Conservation (phyloP, 2,888 invertebrate species). For the Orthonevra nobilis region DNA sequence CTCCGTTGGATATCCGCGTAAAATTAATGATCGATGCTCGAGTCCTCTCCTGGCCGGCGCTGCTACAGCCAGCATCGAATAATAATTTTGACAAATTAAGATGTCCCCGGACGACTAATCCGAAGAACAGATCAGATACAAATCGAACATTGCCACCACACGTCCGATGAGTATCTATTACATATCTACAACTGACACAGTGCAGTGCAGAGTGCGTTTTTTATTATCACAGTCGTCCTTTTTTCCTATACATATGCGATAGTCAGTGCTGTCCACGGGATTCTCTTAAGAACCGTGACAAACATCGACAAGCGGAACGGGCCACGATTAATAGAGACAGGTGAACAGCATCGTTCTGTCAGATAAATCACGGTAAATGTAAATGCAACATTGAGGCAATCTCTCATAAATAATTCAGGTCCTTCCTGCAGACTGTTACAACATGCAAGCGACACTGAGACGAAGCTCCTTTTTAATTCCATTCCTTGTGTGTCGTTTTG, state of each 20-base stretch:
- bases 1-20: slow-evolving; percentile 40
- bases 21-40: slow-evolving; percentile 65
- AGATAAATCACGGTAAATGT: slow-evolving; percentile 67
- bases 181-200: slow-evolving; percentile 37
- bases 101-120: slow-evolving; percentile 46
- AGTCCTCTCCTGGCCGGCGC: too few species aligned
- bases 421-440: slow-evolving; percentile 48
- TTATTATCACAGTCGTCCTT: too few species aligned
- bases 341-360: slow-evolving; percentile 70
- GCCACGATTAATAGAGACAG: slow-evolving; percentile 69
- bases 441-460: slow-evolving; percentile 1
- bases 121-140: slow-evolving; percentile 48
- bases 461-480: slow-evolving; percentile 43
- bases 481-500: slow-evolving; percentile 23
- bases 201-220: too few species aligned
- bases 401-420: slow-evolving; percentile 67
- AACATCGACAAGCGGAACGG: slow-evolving; percentile 43
- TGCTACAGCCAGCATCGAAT: slow-evolving; percentile 27
- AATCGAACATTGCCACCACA: slow-evolving; percentile 61
- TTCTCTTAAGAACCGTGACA: slow-evolving; percentile 36
- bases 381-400: slow-evolving; percentile 66
- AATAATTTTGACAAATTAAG: slow-evolving; percentile 69
- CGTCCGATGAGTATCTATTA: slow-evolving; percentile 44
- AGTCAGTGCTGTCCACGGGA: slow-evolving; percentile 58
- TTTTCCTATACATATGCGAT: slow-evolving; percentile 34